Evolutionary conservation across 2,797 vertebrate genomes (phyloP).

Genomic region (Channa striata): DNA sequence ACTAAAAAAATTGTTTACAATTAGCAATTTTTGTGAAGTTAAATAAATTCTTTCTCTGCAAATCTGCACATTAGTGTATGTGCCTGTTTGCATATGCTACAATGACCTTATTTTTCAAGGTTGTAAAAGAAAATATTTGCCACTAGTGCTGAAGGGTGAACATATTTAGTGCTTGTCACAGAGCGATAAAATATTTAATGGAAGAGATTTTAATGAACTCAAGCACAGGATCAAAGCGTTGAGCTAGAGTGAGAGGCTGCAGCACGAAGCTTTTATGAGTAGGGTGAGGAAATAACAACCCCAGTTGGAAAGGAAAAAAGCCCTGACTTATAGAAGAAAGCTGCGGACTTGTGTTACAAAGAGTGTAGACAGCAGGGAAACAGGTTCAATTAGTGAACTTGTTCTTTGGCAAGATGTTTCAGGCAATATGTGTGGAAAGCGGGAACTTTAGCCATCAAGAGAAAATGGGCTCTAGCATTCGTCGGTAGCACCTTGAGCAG

Average conservation of each 20-base stretch:
- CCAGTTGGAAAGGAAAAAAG: not conserved
- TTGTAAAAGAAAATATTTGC: conserved; percentile 10
- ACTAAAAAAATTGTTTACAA: conserved; percentile 9
- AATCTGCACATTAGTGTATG: conserved; percentile 1
- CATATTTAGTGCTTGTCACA: conserved; percentile 13
- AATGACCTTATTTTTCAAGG: conserved; percentile 4
- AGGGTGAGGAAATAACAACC: not conserved
- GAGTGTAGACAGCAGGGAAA: conserved; percentile 7
- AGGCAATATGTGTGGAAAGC: conserved; percentile 1
- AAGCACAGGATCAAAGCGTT: conserved; percentile 14
- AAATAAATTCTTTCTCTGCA: not conserved
- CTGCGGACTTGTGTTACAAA: not conserved
- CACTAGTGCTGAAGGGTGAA: conserved; percentile 15
- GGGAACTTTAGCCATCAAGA: not conserved
- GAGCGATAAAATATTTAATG: conserved; percentile 23
- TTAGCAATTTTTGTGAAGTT: conserved; percentile 8
- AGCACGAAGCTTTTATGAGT: not conserved
- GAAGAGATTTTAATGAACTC: conserved; percentile 16
- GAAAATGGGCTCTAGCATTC: not conserved
- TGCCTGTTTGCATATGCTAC: not conserved
- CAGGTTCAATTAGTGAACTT: conserved; percentile 10
- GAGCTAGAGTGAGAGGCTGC: conserved; percentile 17
- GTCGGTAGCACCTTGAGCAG: not conserved
- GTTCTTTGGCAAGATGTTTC: not conserved
- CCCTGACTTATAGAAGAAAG: conserved; percentile 1